Evolutionary conservation across 2,888 invertebrate species (phyloP).

Genomic region (Pristionchus exspectatus): DNA sequence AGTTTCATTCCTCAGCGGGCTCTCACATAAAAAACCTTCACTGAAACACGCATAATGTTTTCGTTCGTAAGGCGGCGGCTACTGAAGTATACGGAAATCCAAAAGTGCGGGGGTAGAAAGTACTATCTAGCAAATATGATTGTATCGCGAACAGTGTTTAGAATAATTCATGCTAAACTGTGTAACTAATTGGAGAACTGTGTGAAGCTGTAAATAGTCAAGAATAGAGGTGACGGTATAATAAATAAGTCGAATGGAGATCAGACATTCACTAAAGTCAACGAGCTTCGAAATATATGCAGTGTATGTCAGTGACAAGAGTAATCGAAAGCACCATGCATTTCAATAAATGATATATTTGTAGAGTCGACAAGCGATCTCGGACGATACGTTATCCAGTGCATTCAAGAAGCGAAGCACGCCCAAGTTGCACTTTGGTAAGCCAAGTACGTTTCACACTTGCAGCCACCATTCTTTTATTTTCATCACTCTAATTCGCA

Average conservation of each 20-base stretch:
- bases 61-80: neutral
- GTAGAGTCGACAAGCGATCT: slow-evolving; percentile 64
- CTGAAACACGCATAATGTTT: neutral
- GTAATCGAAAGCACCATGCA: neutral
- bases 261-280: neutral
- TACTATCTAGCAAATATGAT: neutral
- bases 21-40: neutral
- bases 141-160: neutral
- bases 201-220: neutral
- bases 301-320: neutral
- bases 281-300: neutral
- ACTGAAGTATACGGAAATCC: neutral
- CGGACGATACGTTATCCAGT: slow-evolving; percentile 62
- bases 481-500: neutral
- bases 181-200: neutral
- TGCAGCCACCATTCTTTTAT: neutral
- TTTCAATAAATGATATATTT: neutral
- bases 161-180: neutral
- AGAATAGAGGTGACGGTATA: neutral
- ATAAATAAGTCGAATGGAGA: too few relatives aligned
- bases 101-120: neutral
- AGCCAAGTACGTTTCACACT: slow-evolving; percentile 47
- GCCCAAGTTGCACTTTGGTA: slow-evolving; percentile 80
- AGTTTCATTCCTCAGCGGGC: neutral
- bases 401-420: slow-evolving; percentile 79